These are phyloP conservation scores for Platycercus adscitus DNA, from an alignment of 2,113 vertebrate genomes.

Conservation along the genomic window DNA sequence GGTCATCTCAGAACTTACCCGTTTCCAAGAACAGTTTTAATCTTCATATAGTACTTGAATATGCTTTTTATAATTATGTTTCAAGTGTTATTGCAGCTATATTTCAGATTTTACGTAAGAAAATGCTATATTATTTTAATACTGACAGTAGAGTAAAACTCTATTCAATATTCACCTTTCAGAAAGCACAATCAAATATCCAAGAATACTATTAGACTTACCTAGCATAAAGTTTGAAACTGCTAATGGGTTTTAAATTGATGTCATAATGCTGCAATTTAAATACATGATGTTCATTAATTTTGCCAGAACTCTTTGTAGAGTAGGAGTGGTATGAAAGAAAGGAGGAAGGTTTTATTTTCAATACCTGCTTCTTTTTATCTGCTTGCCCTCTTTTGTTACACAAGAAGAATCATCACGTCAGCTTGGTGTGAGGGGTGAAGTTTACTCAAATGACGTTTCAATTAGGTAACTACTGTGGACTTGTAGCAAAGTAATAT, in stretches of 20 bases:
- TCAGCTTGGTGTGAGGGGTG: background rate
- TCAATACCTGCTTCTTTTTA: background rate
- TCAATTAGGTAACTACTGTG: background rate
- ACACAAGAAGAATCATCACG: background rate
- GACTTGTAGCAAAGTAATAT: background rate
- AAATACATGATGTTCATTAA: constrained; percentile 67
- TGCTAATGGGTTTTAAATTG: constrained; percentile 70
- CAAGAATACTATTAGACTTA: constrained; percentile 57
- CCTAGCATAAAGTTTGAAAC: constrained; percentile 59
- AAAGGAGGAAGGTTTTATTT: constrained; percentile 5
- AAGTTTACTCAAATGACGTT: background rate
- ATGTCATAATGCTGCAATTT: constrained; percentile 67
- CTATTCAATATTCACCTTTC: constrained; percentile 68
- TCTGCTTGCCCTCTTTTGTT: background rate
- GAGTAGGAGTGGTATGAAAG: background rate
- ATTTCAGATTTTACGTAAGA: constrained; percentile 57
- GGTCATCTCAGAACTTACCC: constrained; percentile 52
- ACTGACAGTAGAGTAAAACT: constrained; percentile 35
- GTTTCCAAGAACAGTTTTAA: constrained; percentile 49
- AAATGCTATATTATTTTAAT: constrained; percentile 68
- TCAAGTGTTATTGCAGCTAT: constrained; percentile 61
- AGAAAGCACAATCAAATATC: constrained; percentile 62
- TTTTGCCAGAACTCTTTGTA: constrained; percentile 40
- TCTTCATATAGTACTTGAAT: constrained; percentile 44
- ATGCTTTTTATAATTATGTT: constrained; percentile 53